Percentiles rank a stretch among this genome's conserved stretches.
Conservation (phyloP, 1,140 invertebrate genomes). For the Drosophila orena region DNA sequence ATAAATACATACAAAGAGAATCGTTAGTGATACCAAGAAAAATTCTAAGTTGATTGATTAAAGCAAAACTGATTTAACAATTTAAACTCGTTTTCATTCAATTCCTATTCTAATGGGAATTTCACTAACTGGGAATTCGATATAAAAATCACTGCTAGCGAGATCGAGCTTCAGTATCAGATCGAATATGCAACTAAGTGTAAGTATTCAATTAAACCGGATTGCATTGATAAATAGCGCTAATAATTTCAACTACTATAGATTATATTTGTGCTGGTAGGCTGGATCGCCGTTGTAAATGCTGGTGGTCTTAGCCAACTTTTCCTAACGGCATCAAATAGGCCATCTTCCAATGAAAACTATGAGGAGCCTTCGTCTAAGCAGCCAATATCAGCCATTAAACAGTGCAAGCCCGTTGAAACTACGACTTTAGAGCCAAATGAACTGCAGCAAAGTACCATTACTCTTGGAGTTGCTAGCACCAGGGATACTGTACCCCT, state of each 20-base stretch:
- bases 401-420: neutral
- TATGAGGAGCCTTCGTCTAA: neutral
- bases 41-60: too few relatives aligned
- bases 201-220: constrained; percentile 2
- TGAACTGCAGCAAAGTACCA: neutral
- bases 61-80: too few relatives aligned
- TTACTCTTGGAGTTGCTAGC: neutral
- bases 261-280: neutral
- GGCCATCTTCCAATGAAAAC: neutral
- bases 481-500: neutral
- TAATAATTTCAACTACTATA: neutral
- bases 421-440: neutral
- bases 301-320: neutral
- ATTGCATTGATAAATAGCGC: neutral
- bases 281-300: neutral
- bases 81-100: constrained; percentile 1
- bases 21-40: too few relatives aligned
- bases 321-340: neutral
- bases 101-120: neutral
- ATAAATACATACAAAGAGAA: too few relatives aligned
- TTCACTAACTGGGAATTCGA: neutral
- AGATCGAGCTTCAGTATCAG: neutral
- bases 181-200: constrained; percentile 4
- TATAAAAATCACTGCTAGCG: constrained; percentile 2
- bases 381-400: neutral